Evolutionary conservation across 64 coral and sea anemone species (phyloP).

Genomic region (Dendronephthya gigantea): DNA sequence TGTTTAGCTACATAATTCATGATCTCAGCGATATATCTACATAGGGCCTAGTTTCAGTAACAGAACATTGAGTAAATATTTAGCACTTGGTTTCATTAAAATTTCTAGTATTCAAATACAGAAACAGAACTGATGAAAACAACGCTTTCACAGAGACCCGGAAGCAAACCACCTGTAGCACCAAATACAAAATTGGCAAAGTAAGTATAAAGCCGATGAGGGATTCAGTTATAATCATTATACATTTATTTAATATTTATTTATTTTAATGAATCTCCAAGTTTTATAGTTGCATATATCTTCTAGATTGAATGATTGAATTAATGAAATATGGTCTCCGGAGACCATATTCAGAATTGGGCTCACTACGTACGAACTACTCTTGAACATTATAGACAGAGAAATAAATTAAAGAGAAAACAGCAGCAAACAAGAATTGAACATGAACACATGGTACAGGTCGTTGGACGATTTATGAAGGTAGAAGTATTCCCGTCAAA

Average conservation of each 20-base stretch:
- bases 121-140: conserved; percentile 98
- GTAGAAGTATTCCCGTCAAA: no score
- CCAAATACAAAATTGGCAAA: conserved; percentile 81
- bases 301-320: no score
- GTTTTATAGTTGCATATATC: no score
- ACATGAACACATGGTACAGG: conserved; percentile 77
- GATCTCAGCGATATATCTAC: no score
- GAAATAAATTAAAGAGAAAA: conserved; percentile 54
- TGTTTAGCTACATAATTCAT: no score
- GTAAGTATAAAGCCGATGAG: conserved; percentile 17
- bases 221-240: neutral
- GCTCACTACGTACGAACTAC: no score
- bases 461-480: conserved; percentile 80
- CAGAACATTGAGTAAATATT: neutral
- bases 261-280: neutral
- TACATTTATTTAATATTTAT: neutral
- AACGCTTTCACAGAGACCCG: conserved; percentile 66
- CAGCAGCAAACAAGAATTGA: conserved; percentile 75
- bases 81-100: no score
- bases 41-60: neutral
- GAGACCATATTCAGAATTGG: no score
- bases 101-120: conserved; percentile 85
- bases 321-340: no score
- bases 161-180: conserved; percentile 70
- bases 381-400: neutral